Evolutionary conservation across 2,888 invertebrate species (phyloP), one percentile per base, ranked within the genome.

Genomic region (Ochlodes sylvanus): DNA sequence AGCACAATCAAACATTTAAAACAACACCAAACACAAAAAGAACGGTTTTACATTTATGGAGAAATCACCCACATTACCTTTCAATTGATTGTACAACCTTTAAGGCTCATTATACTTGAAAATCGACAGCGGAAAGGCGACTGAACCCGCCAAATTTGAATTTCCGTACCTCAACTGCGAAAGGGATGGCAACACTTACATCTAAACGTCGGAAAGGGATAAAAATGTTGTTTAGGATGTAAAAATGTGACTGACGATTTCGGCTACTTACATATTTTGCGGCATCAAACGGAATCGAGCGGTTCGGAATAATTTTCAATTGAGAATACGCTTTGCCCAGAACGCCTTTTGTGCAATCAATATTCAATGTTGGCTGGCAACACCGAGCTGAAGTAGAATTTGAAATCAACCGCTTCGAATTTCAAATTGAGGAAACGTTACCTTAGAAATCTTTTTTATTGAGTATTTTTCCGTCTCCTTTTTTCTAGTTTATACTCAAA

Each of bases 281-380:
- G 78, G 85, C 87, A 84, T 92, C 91, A 92, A 93, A 93, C 92
- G 92, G 87, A 92, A 84, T 88, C 85, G 85, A 79, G 83, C 81
- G 84, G 79, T 85, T 82, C 80, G 78, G 92, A 93, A 93, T 92
- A 90, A 91, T 91, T 92, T 92, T 88, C 89, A 91, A 93, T 93
- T 86, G 92, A 92, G 84, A 94, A 94, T 94, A 94, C 93, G 94
- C 93, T 93, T 88, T 86, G 87, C 44, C 55, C 21, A 42, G 82
- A 88, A 85, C 89, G 88, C 91, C 93, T 93, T 94, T 94, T 93
- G 93, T 90, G 85, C 93, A 93, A 94, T 94, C 94, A 93, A 93
- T 93, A 93, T 91, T 92, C 92, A 88, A 90, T 90, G 92, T 89
- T 90, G 89, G 84, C 79, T 82, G 78, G 82, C 76, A 88, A 85